Percentiles rank a stretch among this genome's conserved stretches.
These are phyloP conservation scores for Proisotoma minuta DNA, from an alignment of 2,888 invertebrate genomes.

Conservation along the genomic window DNA sequence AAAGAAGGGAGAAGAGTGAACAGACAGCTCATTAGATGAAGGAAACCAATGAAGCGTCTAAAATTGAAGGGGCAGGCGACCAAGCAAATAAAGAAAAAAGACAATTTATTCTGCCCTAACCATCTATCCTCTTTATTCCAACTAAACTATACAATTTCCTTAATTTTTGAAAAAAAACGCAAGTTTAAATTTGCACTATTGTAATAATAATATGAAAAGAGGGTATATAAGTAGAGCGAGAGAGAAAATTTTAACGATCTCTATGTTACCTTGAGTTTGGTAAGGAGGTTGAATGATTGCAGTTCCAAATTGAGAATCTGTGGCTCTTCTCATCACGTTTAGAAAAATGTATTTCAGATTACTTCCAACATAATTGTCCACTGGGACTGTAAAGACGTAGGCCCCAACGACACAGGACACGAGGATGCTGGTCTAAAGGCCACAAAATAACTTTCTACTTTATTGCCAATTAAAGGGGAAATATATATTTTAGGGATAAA, in stretches of 20 bases:
- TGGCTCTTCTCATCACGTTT: conserved; percentile 62
- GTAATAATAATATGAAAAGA: not conserved
- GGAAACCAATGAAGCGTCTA: too few species aligned
- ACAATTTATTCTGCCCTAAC: too few species aligned
- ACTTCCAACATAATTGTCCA: conserved; percentile 63
- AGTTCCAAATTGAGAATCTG: conserved; percentile 57
- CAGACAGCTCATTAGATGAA: too few species aligned
- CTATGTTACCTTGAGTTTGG: conserved; percentile 50
- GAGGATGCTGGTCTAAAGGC: conserved; percentile 57
- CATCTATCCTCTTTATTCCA: too few species aligned
- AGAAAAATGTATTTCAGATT: conserved; percentile 65
- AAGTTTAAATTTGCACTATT: not conserved
- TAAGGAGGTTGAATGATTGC: conserved; percentile 61
- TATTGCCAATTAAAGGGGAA: too few species aligned
- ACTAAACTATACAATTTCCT: too few species aligned
- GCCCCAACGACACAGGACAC: conserved; percentile 63
- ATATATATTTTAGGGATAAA: too few species aligned
- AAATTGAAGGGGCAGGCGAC: too few species aligned
- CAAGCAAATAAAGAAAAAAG: too few species aligned
- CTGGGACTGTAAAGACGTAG: conserved; percentile 59
- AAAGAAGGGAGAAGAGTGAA: too few species aligned
- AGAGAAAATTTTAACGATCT: not conserved
- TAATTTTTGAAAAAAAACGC: too few species aligned
- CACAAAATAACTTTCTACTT: not conserved
- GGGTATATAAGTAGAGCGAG: too few species aligned